Base-by-base conservation (phyloP, 2,888 invertebrate species). In the Zhuqinia jingwanae region DNA sequence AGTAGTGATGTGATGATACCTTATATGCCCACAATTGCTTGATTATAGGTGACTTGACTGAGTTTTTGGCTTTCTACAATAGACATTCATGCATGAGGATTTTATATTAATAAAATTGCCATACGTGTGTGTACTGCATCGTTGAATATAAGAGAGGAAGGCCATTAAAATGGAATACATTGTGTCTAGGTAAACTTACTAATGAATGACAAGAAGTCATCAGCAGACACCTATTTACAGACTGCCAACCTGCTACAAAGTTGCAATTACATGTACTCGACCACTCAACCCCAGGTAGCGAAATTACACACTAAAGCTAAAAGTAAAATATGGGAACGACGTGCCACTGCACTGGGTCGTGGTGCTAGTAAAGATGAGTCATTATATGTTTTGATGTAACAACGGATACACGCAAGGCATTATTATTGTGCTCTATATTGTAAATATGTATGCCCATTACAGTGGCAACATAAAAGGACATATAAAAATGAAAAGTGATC, bases 401-500 rank as follows among this genome's bases (percentile, higher is more conserved):
- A 79, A 25, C 45, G 30, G n/a, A 15, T 68, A 53, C 36, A 42
- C 42, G 42, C 27, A 50, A 50, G 2, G 27, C 42, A 65, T 25
- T 42, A 3, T 17, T 17, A 13, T 68, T 20, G 11, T 20, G 45
- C 20, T 20, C 17, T 10, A 45, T 22, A 45, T n/a, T n/a, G n/a
- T n/a, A n/a, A n/a, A n/a, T n/a, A n/a, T n/a, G n/a, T 42, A 17
- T 15, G 15, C n/a, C 47, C 70, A 50, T 47, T 47, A 5, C n/a
- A 30, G 53, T 76, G 63, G 42, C 53, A 65, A 17, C 58, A 56
- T 47, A 58, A 80, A 76, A 65, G 13, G 56, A 45, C 77, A 53
- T 84, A 84, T 68, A 65, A 70, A n/a, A 76, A 84, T 84, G 68
- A 84, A 77, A 84, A 84, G 84, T 77, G 84, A 77, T 77, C 84